Evolutionary conservation across 2,888 invertebrate species (phyloP).

Genomic region (Amblyjoppa proteus): DNA sequence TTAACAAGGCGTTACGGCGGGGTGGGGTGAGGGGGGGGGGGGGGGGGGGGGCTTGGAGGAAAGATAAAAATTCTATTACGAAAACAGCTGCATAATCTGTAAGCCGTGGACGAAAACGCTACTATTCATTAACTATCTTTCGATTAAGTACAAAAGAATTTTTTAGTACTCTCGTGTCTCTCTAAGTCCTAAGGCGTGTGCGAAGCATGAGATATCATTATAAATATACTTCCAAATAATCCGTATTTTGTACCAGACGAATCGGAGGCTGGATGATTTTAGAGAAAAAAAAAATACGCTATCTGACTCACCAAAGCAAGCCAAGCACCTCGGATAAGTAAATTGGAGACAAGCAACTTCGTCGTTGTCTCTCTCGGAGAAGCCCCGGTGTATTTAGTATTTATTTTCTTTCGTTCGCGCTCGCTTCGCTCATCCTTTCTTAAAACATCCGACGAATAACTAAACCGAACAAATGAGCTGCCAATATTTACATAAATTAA

Average conservation of each 20-base stretch:
- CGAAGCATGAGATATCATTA: slow-evolving; percentile 76
- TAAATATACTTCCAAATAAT: slow-evolving; percentile 69
- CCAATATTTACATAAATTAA: slow-evolving; percentile 81
- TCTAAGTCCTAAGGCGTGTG: slow-evolving; percentile 77
- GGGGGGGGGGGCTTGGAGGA: not conserved
- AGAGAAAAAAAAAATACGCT: slow-evolving; percentile 42
- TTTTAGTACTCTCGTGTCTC: slow-evolving; percentile 72
- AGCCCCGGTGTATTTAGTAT: slow-evolving; percentile 1
- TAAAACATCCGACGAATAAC: slow-evolving; percentile 52
- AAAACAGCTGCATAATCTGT: slow-evolving; percentile 63
- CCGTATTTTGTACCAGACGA: slow-evolving; percentile 73
- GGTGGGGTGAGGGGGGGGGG: not conserved
- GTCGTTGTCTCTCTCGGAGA: slow-evolving; percentile 16
- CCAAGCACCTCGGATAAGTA: slow-evolving; percentile 61
- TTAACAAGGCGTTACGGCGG: not conserved
- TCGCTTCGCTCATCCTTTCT: slow-evolving; percentile 44
- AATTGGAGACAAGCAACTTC: slow-evolving; percentile 41
- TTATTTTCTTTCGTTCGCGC: slow-evolving; percentile 22
- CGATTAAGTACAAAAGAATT: slow-evolving; percentile 84
- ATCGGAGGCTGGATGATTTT: slow-evolving; percentile 57
- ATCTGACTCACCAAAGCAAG: slow-evolving; percentile 52
- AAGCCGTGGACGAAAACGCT: slow-evolving; percentile 68
- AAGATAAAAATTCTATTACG: slow-evolving; percentile 70
- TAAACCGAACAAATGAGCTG: slow-evolving; percentile 72
- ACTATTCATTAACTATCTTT: slow-evolving; percentile 67